Conservation (phyloP, 2,888 invertebrate genomes). For the Nebria brevicollis region DNA sequence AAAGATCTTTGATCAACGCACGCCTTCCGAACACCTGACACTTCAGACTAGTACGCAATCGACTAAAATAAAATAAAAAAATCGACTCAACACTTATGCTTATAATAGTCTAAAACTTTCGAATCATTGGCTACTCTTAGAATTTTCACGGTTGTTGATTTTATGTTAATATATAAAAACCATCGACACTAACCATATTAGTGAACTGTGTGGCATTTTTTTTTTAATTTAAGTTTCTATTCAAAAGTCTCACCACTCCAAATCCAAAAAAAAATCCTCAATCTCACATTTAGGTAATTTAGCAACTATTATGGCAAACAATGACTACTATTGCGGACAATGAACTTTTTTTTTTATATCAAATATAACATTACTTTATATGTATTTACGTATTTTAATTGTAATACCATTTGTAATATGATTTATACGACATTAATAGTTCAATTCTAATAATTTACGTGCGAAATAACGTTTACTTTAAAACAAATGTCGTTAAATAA, state of each 20-base stretch:
- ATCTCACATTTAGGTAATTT: too few species aligned
- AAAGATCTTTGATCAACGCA: neutral
- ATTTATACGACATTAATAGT: conserved; percentile 21
- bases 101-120: neutral
- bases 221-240: too few species aligned
- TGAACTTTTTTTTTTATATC: too few species aligned
- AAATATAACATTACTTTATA: neutral
- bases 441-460: conserved; percentile 31
- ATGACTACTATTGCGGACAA: too few species aligned
- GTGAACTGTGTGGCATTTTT: too few species aligned
- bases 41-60: neutral
- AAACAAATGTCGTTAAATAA: conserved; percentile 18
- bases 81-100: neutral
- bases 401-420: neutral
- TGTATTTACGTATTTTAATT: neutral
- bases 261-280: too few species aligned
- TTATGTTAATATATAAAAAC: neutral
- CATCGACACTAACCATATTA: too few species aligned
- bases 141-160: neutral
- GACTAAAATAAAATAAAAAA: neutral
- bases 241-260: too few species aligned
- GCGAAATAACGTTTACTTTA: conserved; percentile 25
- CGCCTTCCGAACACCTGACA: neutral
- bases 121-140: neutral
- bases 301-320: too few species aligned